Base-by-base conservation (phyloP, 1,140 invertebrate genomes). In the Pogonognathellus flavescens region DNA sequence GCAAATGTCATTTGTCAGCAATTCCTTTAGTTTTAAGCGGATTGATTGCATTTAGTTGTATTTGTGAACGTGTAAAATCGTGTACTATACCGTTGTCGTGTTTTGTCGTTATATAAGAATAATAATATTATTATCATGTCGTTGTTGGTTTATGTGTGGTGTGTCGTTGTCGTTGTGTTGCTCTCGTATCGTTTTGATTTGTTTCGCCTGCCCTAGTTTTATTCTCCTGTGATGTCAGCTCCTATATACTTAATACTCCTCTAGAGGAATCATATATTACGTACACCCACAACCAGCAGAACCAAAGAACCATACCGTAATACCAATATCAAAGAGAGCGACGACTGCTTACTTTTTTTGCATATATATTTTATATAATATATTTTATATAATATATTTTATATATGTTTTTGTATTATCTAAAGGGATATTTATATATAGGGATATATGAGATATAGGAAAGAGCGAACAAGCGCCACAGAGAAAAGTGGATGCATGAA, bases 181-280 rank as follows among this genome's bases (percentile, higher is more conserved):
- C 70, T 76, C 70, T 76, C 70, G 70, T 49, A 76, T 76, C 70
- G 49, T 76, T 76, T 76, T 31, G 49, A 76, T 76, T 76, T 41
- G 70, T 49, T n/a, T 76, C 70, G 70, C 31, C 70, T 76, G 70
- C 31, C 70, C 70, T 50, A 76, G 70, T 76, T 76, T 76, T 76
- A 18, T 76, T 50, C 16, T 10, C 16, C 13, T 66, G 62, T 66
- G 62, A 62, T 66, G 62, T 66, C 62, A 66, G 25, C 60, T 20
- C 59, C 59, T 60, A 20, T 18, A 20, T 66, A 8, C 20, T 3
- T 16, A 55, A 14, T 66, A 25, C 62, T 25, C 60, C n/a, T 31
- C 20, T n/a, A n/a, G n/a, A n/a, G n/a, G n/a, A n/a, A 18, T 11
- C 22, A 13, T 25, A 66, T 13, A 25, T 60, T 20, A 20, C 22